phyloP scores from a whole-genome alignment of 1,140 invertebrate genomes.

The Metopolophium dirhodum region DNA sequence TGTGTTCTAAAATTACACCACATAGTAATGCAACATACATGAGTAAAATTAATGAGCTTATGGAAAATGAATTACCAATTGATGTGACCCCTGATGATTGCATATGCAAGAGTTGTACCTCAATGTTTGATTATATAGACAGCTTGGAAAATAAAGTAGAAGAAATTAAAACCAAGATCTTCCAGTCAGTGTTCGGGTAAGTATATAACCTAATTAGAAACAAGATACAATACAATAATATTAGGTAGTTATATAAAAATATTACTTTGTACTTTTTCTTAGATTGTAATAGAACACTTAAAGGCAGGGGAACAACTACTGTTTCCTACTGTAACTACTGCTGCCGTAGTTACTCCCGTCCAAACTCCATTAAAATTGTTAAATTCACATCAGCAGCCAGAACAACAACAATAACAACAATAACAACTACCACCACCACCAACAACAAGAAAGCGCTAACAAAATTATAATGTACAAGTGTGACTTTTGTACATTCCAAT shows the following conservation, averaged over 20 bases:
- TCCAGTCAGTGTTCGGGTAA: slow-evolving; percentile 26
- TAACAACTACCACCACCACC: neutral
- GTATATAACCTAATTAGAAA: neutral
- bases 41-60: slow-evolving; percentile 60
- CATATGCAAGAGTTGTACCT: slow-evolving; percentile 59
- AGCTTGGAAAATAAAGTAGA: slow-evolving; percentile 60
- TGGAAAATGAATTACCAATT: slow-evolving; percentile 58
- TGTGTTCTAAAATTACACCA: slow-evolving; percentile 58
- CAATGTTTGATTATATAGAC: slow-evolving; percentile 59
- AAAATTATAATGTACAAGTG: slow-evolving; percentile 59
- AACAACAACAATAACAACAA: neutral
- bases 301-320: slow-evolving; percentile 47
- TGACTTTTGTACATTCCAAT: slow-evolving; percentile 58
- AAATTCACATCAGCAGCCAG: neutral
- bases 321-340: neutral
- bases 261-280: neutral
- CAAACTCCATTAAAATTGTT: slow-evolving; percentile 38
- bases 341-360: neutral
- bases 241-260: neutral
- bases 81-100: slow-evolving; percentile 59
- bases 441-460: slow-evolving; percentile 17
- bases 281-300: slow-evolving; percentile 54
- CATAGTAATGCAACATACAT: slow-evolving; percentile 59
- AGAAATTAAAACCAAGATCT: slow-evolving; percentile 57
- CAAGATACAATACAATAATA: neutral